Base-by-base conservation (phyloP, 30 jellyfish, hydroid and myxozoan species). In the Sanderia malayensis region DNA sequence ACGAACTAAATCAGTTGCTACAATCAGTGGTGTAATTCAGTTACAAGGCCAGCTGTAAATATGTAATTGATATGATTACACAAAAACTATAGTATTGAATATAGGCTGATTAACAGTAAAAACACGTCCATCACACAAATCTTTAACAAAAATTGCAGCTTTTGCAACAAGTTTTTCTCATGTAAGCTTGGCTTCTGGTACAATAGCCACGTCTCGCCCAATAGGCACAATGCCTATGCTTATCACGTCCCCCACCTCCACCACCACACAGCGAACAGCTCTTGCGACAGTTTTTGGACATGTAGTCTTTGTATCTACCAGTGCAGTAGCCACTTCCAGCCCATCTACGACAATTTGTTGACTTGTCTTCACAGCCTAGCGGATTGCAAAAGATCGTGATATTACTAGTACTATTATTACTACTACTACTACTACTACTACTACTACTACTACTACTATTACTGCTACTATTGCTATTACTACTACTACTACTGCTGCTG, bases 211-310 rank as follows among this genome's bases (percentile, higher is more conserved):
- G n/a, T 28, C 70, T 19, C 31, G 55, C 55, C 55, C 55, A 41
- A 15, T 41, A 41, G 15, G 11, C 55, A 15, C 55, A 41, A 15
- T 41, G 55, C 55, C 15, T 15, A 15, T 15, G 8, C 55, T 41
- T 41, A 41, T 41, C 55, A 41, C 55, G 8, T 41, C 55, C 55
- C 15, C 55, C 55, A 41, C 55, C 55, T 41, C 55, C 55, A 15
- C 55, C 55, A 6, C 55, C 55, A 15, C 55, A 41, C 15, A 41
- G 8, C 55, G 8, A 18, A 22, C 84, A 71, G 21, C 83, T 71
- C 59, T 72, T 72, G 44, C 28, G 25, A 64, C 84, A 72, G 28
- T 72, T 72, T 55, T 29, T 31, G 13, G 11, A 52, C 84, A 72
- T 72, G 64, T 72, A 72, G 10, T 2, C 46, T 20, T 49, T 31